Percentiles rank a stretch among this genome's conserved stretches.
phyloP scores from a whole-genome alignment of 2,797 vertebrate genomes.

The Octomys mimax region DNA sequence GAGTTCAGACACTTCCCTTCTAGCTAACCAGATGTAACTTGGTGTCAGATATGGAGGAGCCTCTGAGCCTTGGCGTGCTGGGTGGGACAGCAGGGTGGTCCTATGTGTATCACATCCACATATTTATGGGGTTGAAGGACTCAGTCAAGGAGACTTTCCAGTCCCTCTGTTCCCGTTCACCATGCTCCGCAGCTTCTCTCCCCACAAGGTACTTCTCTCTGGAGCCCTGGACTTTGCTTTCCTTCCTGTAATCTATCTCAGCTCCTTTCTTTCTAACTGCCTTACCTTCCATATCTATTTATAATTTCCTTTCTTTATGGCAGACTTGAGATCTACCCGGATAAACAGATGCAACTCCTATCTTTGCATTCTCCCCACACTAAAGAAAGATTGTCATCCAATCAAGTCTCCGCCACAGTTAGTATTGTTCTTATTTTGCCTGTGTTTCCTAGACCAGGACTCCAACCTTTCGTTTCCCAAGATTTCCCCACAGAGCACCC shows the following conservation, averaged over 20 bases:
- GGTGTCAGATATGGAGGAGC: background rate
- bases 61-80: fast-evolving
- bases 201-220: too few relatives aligned
- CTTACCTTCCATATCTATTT: background rate
- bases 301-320: background rate
- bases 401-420: fast-evolving
- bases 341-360: background rate
- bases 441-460: background rate
- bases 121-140: too few relatives aligned
- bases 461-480: background rate
- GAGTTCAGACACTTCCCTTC: background rate
- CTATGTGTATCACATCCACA: background rate
- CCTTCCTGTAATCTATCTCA: too few relatives aligned
- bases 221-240: background rate
- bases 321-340: background rate
- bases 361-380: background rate
- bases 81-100: fast-evolving
- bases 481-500: background rate
- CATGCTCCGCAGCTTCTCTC: too few relatives aligned
- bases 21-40: background rate
- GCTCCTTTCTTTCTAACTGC: background rate
- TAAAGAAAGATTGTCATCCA: background rate
- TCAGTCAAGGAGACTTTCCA: fast-evolving
- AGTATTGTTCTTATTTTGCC: background rate
- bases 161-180: background rate